Percentiles rank a stretch among this genome's conserved stretches.
Evolutionary conservation across 1,140 invertebrate genomes (phyloP).

Genomic region (Anastrepha ludens): DNA sequence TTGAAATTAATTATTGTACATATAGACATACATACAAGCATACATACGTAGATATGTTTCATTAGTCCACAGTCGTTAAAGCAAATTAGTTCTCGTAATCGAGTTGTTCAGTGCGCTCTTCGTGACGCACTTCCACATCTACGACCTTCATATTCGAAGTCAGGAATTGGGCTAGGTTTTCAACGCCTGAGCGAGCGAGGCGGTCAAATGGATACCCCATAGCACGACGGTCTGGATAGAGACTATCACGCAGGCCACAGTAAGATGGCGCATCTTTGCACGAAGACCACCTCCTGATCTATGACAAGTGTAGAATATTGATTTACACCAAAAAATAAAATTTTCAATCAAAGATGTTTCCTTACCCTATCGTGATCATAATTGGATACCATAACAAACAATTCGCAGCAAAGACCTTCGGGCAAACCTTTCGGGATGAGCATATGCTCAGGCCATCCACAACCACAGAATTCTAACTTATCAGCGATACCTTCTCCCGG

Average conservation of each 20-base stretch:
- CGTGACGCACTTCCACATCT: slow-evolving; percentile 76
- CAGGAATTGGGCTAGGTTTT: slow-evolving; percentile 79
- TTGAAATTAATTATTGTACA: too few species aligned
- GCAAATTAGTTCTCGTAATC: too few species aligned
- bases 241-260: slow-evolving; percentile 83
- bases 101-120: slow-evolving; percentile 65
- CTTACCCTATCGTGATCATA: slow-evolving; percentile 79
- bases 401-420: too few species aligned
- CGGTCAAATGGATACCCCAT: slow-evolving; percentile 76
- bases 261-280: slow-evolving; percentile 84
- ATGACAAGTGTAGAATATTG: background rate
- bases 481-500: slow-evolving; percentile 76
- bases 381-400: too few species aligned
- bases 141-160: slow-evolving; percentile 81
- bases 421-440: too few species aligned
- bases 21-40: too few species aligned
- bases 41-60: too few species aligned
- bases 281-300: slow-evolving; percentile 77
- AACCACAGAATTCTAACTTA: slow-evolving; percentile 68
- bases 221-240: slow-evolving; percentile 82
- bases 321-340: background rate
- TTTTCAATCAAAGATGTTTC: background rate
- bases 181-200: slow-evolving; percentile 71
- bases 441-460: too few species aligned
- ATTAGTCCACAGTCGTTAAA: too few species aligned